Evolutionary conservation across 2,888 invertebrate species (phyloP).

Genomic region (Mythimna loreyi): DNA sequence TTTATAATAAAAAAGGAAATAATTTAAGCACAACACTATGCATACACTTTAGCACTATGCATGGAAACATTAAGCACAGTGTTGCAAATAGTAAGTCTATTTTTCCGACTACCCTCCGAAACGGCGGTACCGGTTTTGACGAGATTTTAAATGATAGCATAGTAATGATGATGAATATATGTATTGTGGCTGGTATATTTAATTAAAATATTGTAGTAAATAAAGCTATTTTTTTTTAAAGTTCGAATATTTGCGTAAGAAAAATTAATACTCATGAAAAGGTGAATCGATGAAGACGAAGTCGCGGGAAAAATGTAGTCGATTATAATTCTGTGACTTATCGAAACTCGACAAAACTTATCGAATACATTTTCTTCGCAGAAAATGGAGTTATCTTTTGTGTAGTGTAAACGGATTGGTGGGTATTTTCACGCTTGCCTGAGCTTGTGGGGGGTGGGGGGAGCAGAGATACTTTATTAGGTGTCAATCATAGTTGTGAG

Average conservation of each 20-base stretch:
- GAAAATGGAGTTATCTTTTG: conserved; percentile 49
- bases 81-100: too few relatives aligned
- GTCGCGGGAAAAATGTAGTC: background rate
- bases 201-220: too few relatives aligned
- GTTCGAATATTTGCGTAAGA: background rate
- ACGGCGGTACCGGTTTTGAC: too few relatives aligned
- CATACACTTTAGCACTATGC: too few relatives aligned
- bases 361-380: conserved; percentile 41
- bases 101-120: too few relatives aligned
- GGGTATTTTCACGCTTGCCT: conserved; percentile 50
- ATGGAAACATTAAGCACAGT: too few relatives aligned
- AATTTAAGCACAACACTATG: too few relatives aligned
- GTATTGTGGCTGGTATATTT: too few relatives aligned
- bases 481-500: conserved; percentile 49
- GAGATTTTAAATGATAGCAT: too few relatives aligned
- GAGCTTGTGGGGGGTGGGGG: conserved; percentile 38
- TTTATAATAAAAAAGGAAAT: too few relatives aligned
- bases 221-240: too few relatives aligned
- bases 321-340: conserved; percentile 55
- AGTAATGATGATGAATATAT: too few relatives aligned
- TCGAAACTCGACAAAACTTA: conserved; percentile 39
- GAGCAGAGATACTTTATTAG: conserved; percentile 49
- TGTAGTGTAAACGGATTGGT: conserved; percentile 42
- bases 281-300: background rate
- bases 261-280: background rate